Evolutionary conservation across 92 coral and sea anemone genomes (phyloP).

Genomic region (Desmophyllum pertusum): DNA sequence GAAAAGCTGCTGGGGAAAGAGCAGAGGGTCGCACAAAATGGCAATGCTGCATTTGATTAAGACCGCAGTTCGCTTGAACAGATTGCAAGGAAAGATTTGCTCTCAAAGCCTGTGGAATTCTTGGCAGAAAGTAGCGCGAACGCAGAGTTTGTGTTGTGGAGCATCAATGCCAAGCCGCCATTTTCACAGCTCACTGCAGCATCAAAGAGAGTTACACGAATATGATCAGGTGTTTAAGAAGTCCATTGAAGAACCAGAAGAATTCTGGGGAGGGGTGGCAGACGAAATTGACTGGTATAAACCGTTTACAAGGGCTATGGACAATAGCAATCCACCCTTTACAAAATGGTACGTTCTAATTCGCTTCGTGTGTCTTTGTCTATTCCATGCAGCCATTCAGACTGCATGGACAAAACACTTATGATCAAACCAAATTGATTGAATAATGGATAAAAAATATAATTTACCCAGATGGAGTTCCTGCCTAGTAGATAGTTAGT

Average conservation of each 20-base stretch:
- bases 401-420: too few species aligned
- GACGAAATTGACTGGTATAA: slow-evolving; percentile 92
- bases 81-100: slow-evolving; percentile 17
- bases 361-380: too few species aligned
- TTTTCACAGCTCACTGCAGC: slow-evolving; percentile 31
- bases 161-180: slow-evolving; percentile 9
- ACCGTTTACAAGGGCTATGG: slow-evolving; percentile 77
- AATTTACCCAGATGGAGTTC: background rate
- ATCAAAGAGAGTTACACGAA: slow-evolving; percentile 18
- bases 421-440: background rate
- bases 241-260: slow-evolving; percentile 77
- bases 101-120: slow-evolving; percentile 10
- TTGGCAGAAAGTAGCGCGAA: background rate
- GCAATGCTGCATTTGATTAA: slow-evolving; percentile 16
- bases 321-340: slow-evolving; percentile 85
- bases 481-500: background rate
- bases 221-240: slow-evolving; percentile 84
- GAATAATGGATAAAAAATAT: background rate
- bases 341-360: slow-evolving; percentile 80
- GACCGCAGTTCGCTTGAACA: slow-evolving; percentile 11
- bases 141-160: background rate
- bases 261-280: slow-evolving; percentile 82
- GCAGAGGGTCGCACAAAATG: background rate
- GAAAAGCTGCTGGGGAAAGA: background rate
- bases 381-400: too few species aligned